Conservation (phyloP, 2,797 vertebrate species). For the Pangasius sanitwongsei region DNA sequence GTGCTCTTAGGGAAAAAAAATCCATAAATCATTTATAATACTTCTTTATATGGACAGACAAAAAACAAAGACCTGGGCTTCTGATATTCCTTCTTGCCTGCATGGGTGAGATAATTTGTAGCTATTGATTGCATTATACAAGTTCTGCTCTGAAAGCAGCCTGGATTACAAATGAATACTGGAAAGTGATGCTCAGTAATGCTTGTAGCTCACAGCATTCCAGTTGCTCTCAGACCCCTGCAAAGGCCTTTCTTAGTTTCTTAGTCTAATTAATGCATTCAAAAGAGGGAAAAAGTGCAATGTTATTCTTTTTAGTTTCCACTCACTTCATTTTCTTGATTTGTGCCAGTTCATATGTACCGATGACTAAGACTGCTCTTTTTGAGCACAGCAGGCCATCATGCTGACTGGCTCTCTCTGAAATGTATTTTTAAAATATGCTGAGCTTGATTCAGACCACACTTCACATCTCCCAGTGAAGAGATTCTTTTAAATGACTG, state of each 20-base stretch:
- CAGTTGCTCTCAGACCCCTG: conserved; percentile 17
- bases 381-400: conserved; percentile 22
- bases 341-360: not conserved
- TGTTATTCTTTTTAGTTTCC: conserved; percentile 8
- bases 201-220: conserved; percentile 18
- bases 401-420: not conserved
- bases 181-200: conserved; percentile 33
- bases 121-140: conserved; percentile 55
- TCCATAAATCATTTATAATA: conserved; percentile 54
- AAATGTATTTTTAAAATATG: conserved; percentile 32
- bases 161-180: conserved; percentile 54
- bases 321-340: conserved; percentile 6
- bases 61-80: conserved; percentile 37
- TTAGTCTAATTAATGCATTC: conserved; percentile 54
- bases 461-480: conserved; percentile 14
- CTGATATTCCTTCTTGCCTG: conserved; percentile 36
- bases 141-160: conserved; percentile 34
- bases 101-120: conserved; percentile 43
- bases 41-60: conserved; percentile 31
- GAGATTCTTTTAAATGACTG: not conserved
- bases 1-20: conserved; percentile 29
- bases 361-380: conserved; percentile 20
- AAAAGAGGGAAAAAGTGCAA: conserved; percentile 32
- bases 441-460: conserved; percentile 15
- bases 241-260: conserved; percentile 31